phyloP scores from a whole-genome alignment of 2,797 vertebrate genomes.

The Cottoperca gobio region DNA sequence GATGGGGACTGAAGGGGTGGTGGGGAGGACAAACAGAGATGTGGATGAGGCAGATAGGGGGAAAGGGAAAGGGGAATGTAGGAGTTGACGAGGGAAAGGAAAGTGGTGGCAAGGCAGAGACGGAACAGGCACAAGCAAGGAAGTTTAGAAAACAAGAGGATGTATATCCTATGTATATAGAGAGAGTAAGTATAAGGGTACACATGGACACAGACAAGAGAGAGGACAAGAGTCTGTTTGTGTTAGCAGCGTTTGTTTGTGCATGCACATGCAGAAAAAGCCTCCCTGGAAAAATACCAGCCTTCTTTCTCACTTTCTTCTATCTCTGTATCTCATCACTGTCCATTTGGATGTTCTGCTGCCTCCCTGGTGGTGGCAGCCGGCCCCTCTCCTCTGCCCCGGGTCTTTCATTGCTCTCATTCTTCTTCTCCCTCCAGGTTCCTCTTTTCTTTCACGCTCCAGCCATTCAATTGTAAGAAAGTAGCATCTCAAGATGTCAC shows the following conservation, averaged over 20 bases:
- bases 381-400: slow-evolving; percentile 21
- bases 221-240: neutral
- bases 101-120: slow-evolving; percentile 11
- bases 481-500: slow-evolving; percentile 34
- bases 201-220: neutral
- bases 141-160: slow-evolving; percentile 11
- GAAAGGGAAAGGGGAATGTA: neutral
- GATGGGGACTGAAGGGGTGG: slow-evolving; percentile 50
- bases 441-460: neutral
- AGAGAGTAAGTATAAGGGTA: slow-evolving; percentile 6
- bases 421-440: slow-evolving; percentile 19
- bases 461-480: neutral
- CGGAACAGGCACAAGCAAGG: slow-evolving; percentile 12
- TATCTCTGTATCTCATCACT: slow-evolving; percentile 46
- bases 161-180: no score
- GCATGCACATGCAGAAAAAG: slow-evolving; percentile 20
- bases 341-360: slow-evolving; percentile 45
- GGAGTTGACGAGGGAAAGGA: slow-evolving; percentile 6
- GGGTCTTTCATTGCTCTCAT: slow-evolving; percentile 37
- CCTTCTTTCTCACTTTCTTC: slow-evolving; percentile 60
- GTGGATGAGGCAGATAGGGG: slow-evolving; percentile 18
- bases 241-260: slow-evolving; percentile 2
- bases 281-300: slow-evolving; percentile 75
- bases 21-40: slow-evolving; percentile 11
- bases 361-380: slow-evolving; percentile 23